These are phyloP conservation scores for Oryzias melastigma DNA, from an alignment of 2,113 vertebrate species.

Conservation along the genomic window DNA sequence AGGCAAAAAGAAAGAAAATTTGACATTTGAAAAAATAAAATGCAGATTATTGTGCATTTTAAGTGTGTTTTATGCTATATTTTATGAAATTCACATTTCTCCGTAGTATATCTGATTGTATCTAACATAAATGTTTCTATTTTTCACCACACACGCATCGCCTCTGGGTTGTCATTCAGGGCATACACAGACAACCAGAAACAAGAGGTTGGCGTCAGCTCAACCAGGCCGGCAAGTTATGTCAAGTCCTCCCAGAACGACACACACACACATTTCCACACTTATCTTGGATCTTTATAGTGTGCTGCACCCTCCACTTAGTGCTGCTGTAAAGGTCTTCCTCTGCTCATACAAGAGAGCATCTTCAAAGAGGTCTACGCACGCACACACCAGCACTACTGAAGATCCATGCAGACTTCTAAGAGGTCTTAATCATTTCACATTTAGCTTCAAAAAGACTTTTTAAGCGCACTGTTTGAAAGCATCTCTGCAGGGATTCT, in stretches of 20 bases:
- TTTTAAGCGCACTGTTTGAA: conserved; percentile 56
- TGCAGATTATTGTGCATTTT: conserved; percentile 30
- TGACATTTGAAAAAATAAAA: conserved; percentile 28
- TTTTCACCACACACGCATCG: conserved; percentile 56
- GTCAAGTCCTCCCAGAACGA: conserved; percentile 59
- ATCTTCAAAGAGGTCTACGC: conserved; percentile 65
- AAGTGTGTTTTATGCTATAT: conserved; percentile 11
- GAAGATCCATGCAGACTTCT: conserved; percentile 47
- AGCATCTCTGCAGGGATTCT: conserved; percentile 45
- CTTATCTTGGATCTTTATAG: conserved; percentile 74
- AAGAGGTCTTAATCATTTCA: conserved; percentile 69
- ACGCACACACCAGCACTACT: conserved; percentile 28
- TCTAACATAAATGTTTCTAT: conserved; percentile 64
- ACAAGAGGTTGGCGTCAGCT: conserved; percentile 70
- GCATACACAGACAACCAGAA: conserved; percentile 69
- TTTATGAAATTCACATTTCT: no score
- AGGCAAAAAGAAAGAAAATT: conserved; percentile 2
- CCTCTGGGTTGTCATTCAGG: conserved; percentile 68
- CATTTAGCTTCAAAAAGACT: conserved; percentile 73
- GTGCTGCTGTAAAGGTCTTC: conserved; percentile 69
- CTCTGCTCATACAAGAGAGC: conserved; percentile 46
- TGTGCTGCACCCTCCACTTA: conserved; percentile 74
- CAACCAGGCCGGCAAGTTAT: conserved; percentile 57
- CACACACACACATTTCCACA: conserved; percentile 42
- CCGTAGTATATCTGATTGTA: conserved; percentile 34